Percentiles rank a stretch among this genome's conserved stretches.
phyloP scores from a whole-genome alignment of 1,140 invertebrate genomes.

The Wasmannia auropunctata region DNA sequence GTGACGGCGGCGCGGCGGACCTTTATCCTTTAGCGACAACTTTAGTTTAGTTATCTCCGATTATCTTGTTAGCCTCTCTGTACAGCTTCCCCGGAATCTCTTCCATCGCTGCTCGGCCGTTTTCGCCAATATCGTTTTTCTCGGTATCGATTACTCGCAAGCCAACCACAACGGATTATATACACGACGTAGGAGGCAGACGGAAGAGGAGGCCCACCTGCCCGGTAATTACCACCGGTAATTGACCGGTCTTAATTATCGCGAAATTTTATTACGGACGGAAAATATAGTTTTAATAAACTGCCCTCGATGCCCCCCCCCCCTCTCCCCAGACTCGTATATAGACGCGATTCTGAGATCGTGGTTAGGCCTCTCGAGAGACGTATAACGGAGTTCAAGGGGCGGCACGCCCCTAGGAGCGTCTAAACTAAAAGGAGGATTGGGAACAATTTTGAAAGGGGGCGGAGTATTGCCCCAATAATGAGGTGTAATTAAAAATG shows the following conservation, averaged over 20 bases:
- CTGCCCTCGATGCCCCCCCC: not conserved
- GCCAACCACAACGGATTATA: conserved; percentile 65
- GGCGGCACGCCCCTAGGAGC: too few relatives aligned
- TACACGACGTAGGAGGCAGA: conserved; percentile 23
- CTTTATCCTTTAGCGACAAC: conserved; percentile 45
- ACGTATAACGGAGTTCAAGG: conserved; percentile 13
- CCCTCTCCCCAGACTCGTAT: conserved; percentile 7
- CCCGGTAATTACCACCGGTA: conserved; percentile 75
- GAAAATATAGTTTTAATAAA: conserved; percentile 71
- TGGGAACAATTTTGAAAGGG: conserved; percentile 10
- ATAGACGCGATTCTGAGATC: conserved; percentile 36
- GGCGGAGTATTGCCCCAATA: conserved; percentile 38
- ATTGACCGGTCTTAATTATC: conserved; percentile 77
- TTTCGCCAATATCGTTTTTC: conserved; percentile 62
- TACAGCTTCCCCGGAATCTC: not conserved
- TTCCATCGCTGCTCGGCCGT: conserved; percentile 14
- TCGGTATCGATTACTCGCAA: conserved; percentile 70
- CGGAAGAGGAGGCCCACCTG: conserved; percentile 23
- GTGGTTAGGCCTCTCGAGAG: conserved; percentile 18
- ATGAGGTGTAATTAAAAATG: conserved; percentile 75
- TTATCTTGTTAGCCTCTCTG: conserved; percentile 49
- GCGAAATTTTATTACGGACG: conserved; percentile 76
- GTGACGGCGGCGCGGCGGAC: conserved; percentile 27
- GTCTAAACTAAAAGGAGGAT: conserved; percentile 5
- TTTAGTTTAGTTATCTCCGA: conserved; percentile 55